Conservation (phyloP, 2,888 invertebrate genomes). For the Polydrusus cervinus region DNA sequence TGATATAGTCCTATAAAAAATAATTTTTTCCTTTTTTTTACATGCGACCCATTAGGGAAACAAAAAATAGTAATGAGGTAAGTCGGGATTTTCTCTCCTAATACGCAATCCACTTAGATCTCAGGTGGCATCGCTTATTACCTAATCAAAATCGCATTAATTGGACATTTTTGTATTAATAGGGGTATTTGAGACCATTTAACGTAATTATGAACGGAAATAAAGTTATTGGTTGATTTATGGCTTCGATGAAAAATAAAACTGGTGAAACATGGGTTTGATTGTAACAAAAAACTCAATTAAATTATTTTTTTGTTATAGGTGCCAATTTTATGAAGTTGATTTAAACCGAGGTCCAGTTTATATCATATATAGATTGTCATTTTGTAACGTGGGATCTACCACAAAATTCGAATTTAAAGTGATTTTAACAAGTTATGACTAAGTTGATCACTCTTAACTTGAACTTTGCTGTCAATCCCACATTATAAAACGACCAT, state of each 20-base stretch:
- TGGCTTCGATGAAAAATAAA: not conserved
- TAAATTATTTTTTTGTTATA: too few relatives aligned
- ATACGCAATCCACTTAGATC: conserved; percentile 26
- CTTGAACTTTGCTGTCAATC: too few relatives aligned
- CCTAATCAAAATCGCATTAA: conserved; percentile 28
- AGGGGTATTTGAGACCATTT: conserved; percentile 35
- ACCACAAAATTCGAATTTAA: too few relatives aligned
- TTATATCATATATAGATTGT: too few relatives aligned
- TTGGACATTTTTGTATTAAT: conserved; percentile 21
- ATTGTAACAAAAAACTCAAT: too few relatives aligned
- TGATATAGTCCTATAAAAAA: not conserved
- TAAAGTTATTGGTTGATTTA: not conserved
- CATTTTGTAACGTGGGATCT: too few relatives aligned
- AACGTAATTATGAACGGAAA: conserved; percentile 8
- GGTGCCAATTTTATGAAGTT: too few relatives aligned
- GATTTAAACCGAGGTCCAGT: too few relatives aligned
- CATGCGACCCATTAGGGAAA: conserved; percentile 20
- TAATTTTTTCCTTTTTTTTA: not conserved
- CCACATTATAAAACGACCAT: too few relatives aligned
- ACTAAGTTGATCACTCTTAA: too few relatives aligned
- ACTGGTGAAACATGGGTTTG: not conserved
- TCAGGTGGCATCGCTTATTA: conserved; percentile 31
- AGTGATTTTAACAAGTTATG: too few relatives aligned
- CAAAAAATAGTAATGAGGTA: conserved; percentile 13
- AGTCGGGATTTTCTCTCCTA: conserved; percentile 9